These are phyloP conservation scores for Notoglanidium macrostoma DNA, from an alignment of 2,797 vertebrate genomes.

Conservation along the genomic window DNA sequence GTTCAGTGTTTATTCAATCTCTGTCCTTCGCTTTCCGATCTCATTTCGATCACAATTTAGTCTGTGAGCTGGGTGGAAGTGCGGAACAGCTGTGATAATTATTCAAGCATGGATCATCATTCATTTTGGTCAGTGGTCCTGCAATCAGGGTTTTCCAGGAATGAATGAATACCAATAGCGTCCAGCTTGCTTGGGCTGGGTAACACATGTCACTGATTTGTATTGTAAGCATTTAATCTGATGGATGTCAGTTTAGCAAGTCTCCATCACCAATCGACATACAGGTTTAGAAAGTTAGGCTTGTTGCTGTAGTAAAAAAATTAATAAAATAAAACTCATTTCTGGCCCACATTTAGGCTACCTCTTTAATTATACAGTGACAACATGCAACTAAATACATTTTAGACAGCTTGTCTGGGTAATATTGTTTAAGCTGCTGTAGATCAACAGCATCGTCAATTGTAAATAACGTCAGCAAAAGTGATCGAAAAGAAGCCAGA, in stretches of 20 bases:
- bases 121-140: constrained; percentile 3
- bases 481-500: background rate
- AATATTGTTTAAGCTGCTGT: background rate
- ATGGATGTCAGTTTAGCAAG: background rate
- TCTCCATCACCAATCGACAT: background rate
- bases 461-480: background rate
- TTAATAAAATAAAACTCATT: background rate
- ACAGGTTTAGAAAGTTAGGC: no score
- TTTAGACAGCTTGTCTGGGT: background rate
- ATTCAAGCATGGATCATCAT: constrained; percentile 13
- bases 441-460: background rate
- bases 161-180: background rate
- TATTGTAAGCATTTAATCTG: background rate
- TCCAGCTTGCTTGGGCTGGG: background rate
- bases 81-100: constrained; percentile 33
- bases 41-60: constrained; percentile 11
- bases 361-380: background rate
- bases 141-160: background rate
- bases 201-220: background rate
- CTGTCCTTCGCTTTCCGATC: constrained; percentile 27
- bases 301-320: background rate
- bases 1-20: constrained; percentile 22
- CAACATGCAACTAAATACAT: background rate
- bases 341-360: background rate
- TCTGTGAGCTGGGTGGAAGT: background rate